Evolutionary conservation across 2,888 invertebrate species (phyloP), one percentile per base, ranked within the genome.

Genomic region (Eugnorisma glareosa): DNA sequence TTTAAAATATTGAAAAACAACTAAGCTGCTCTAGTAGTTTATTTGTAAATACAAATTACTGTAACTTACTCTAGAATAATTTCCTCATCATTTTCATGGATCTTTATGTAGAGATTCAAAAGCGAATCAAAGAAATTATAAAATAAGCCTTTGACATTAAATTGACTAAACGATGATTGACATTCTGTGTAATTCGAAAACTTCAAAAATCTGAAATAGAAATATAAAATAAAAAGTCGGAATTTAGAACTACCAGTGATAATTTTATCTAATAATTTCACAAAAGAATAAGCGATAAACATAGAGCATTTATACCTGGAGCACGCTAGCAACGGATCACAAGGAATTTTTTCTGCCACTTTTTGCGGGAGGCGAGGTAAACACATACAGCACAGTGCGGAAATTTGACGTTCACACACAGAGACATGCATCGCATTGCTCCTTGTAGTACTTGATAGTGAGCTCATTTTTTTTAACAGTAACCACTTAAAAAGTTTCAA

Each of bases 61-160:
- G 10, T 37, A 37, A 8, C 37, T 37, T 37, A 37, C 10, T 37
- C 10, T 37, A 37, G 37, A 37, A 37, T 37, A 8, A 37, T 37
- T 37, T 37, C 37, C 37, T 37, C 37, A 37, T 10, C 8, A 37
- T 37, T 37, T n/a, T n/a, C n/a, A n/a, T n/a, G n/a, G n/a, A n/a
- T n/a, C n/a, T n/a, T n/a, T n/a, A n/a, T n/a, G n/a, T n/a, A n/a
- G n/a, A n/a, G n/a, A n/a, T n/a, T 86, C 77, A 84, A 85, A 91
- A 88, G 83, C 85, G 88, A 89, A 87, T 87, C 84, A 88, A 90
- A 90, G 88, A 91, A 91, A 90, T 87, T 86, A 84, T 86, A 87
- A 84, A 87, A 83, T 89, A 90, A 77, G 89, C 89, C 91, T 91
- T 93, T 91, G 92, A n/a, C n/a, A n/a, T n/a, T n/a, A n/a, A n/a